Conservation (phyloP, 2,888 invertebrate genomes). For the Amitus sp. region DNA sequence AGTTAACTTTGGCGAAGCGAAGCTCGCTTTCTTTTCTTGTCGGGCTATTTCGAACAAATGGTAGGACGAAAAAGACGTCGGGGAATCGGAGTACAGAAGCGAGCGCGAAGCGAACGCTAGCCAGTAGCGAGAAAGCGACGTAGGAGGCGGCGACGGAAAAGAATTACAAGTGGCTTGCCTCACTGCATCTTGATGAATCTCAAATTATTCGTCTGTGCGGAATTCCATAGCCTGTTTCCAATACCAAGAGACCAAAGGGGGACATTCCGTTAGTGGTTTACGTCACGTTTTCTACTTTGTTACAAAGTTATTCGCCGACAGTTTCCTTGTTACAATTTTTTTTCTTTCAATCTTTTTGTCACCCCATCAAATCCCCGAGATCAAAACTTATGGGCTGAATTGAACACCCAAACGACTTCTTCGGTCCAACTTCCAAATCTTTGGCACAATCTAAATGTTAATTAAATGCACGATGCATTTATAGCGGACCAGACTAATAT, state of each 20-base stretch:
- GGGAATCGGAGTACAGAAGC: slow-evolving; percentile 34
- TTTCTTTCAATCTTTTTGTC: slow-evolving; percentile 5
- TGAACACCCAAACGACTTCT: slow-evolving; percentile 19
- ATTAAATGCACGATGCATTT: not conserved
- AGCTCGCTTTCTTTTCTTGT: slow-evolving; percentile 41
- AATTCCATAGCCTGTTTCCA: slow-evolving; percentile 34
- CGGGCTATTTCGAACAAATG: slow-evolving; percentile 55
- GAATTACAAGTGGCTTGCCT: slow-evolving; percentile 63
- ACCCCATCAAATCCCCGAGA: no score
- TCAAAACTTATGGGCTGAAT: not conserved
- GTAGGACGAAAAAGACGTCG: slow-evolving; percentile 50
- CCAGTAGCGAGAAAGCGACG: slow-evolving; percentile 32
- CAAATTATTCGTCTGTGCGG: slow-evolving; percentile 57
- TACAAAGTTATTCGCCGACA: slow-evolving; percentile 28
- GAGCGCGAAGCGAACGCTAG: slow-evolving; percentile 20
- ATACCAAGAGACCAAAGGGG: slow-evolving; percentile 29
- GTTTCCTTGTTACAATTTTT: slow-evolving; percentile 5
- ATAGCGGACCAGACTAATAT: slow-evolving; percentile 17
- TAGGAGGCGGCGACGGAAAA: slow-evolving; percentile 51
- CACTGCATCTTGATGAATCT: slow-evolving; percentile 62
- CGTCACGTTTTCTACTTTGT: slow-evolving; percentile 24
- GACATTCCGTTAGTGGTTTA: slow-evolving; percentile 27
- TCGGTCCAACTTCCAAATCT: no score
- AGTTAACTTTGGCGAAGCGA: slow-evolving; percentile 54
- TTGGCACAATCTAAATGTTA: not conserved